phyloP scores from a whole-genome alignment of 2,888 invertebrate genomes.

The Ariolimax columbianus region DNA sequence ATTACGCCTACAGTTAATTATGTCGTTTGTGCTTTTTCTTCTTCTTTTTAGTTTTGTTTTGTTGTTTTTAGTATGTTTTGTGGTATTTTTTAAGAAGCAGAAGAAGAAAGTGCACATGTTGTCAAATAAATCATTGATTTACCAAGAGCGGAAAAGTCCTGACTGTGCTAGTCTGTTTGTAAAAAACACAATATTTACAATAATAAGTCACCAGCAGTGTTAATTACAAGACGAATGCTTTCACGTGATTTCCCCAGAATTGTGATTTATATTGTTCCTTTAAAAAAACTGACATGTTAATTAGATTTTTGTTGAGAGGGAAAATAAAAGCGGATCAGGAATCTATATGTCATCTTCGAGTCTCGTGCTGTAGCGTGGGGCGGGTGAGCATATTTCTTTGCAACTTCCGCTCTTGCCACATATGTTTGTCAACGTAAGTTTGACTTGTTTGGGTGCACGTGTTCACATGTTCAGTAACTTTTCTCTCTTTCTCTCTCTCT shows the following conservation, averaged over 20 bases:
- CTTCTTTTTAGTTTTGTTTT: no score
- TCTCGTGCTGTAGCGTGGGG: no score
- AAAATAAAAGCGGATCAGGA: background rate
- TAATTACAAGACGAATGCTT: background rate
- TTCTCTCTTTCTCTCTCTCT: no score
- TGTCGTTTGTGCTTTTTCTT: no score
- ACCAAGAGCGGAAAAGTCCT: background rate
- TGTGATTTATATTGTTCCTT: background rate
- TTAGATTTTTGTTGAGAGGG: background rate
- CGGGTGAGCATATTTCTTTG: no score
- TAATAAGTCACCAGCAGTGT: background rate
- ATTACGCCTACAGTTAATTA: no score
- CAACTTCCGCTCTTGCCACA: no score
- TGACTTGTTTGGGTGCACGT: no score
- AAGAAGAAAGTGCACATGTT: background rate
- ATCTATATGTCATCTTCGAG: background rate
- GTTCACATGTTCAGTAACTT: no score
- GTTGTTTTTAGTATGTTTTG: no score
- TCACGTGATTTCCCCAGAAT: background rate
- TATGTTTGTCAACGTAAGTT: no score
- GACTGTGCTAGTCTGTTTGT: background rate
- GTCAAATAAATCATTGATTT: background rate
- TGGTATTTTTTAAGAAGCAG: no score
- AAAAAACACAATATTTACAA: background rate
- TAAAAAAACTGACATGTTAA: background rate